phyloP scores from a whole-genome alignment of 2,113 vertebrate genomes.

The Paradoxurus hermaphroditus region DNA sequence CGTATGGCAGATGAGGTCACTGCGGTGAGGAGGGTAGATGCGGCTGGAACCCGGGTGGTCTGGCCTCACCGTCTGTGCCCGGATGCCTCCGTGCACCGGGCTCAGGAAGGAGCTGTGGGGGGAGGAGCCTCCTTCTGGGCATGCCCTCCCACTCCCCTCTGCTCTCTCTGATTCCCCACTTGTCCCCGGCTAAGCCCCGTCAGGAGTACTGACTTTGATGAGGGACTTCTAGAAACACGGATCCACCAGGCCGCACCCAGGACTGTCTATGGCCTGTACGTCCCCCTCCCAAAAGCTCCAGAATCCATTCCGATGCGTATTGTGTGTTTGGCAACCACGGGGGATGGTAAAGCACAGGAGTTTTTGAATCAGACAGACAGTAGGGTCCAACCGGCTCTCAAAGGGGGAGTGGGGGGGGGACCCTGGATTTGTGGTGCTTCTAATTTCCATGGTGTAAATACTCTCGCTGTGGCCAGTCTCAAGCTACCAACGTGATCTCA shows the following conservation, averaged over 20 bases:
- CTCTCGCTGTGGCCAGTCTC: neutral
- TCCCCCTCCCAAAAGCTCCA: neutral
- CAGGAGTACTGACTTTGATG: neutral
- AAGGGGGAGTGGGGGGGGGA: neutral
- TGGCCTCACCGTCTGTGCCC: neutral
- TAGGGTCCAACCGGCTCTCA: neutral
- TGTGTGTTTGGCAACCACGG: neutral
- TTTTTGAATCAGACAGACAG: neutral
- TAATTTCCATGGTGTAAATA: neutral
- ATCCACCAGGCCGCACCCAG: no score
- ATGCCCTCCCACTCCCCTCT: neutral
- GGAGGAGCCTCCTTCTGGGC: neutral
- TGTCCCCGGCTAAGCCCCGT: neutral
- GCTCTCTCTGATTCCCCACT: neutral
- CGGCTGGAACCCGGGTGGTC: neutral
- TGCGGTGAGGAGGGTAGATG: no score
- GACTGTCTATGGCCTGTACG: neutral
- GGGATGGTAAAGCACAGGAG: neutral
- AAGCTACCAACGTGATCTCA: no score
- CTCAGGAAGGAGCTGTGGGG: neutral
- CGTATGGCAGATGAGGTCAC: neutral
- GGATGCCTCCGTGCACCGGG: accelerated
- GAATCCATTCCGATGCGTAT: neutral
- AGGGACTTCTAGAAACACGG: neutral
- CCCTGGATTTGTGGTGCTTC: neutral